A percentile compares a stretch with the other conserved stretches of the same genome.
Evolutionary conservation across 2,113 vertebrate genomes (phyloP).

Genomic region (Ascaphus truei): DNA sequence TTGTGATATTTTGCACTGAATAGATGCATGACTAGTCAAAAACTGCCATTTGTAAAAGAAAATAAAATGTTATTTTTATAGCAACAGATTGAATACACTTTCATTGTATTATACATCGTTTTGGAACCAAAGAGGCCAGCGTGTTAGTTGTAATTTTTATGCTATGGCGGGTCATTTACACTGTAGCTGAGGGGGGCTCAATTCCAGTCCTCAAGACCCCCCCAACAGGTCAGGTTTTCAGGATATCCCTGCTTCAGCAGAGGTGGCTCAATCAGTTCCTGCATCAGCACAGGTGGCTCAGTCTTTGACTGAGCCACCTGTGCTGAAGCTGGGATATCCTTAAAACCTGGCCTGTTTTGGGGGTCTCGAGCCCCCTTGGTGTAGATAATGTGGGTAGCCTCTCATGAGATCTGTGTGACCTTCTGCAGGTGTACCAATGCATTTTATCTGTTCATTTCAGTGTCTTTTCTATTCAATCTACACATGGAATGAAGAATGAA

Average conservation of each 20-base stretch:
- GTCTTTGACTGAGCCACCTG: no score
- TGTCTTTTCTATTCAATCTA: conserved; percentile 83
- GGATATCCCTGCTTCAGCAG: no score
- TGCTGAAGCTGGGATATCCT: no score
- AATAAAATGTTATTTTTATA: conserved; percentile 93
- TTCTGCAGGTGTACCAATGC: conserved; percentile 89
- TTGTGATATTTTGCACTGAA: conserved; percentile 99
- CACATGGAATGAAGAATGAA: conserved; percentile 71
- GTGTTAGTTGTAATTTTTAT: conserved; percentile 85
- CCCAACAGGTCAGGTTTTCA: no score
- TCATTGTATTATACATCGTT: conserved; percentile 90
- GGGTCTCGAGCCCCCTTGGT: conserved; percentile 71
- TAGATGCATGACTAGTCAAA: conserved; percentile 93
- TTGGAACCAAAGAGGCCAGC: conserved; percentile 99
- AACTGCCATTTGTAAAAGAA: conserved; percentile 92
- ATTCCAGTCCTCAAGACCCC: no score
- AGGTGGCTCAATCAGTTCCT: no score
- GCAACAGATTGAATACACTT: conserved; percentile 70
- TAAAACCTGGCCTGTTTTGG: no score
- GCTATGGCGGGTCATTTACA: conserved; percentile 54
- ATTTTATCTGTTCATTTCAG: conserved; percentile 83
- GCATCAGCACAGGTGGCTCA: no score
- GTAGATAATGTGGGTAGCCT: conserved; percentile 68
- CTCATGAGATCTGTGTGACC: conserved; percentile 51
- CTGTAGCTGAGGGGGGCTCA: conserved; percentile 63